Base-by-base conservation (phyloP, 1,140 invertebrate genomes). In the Brachionus sp. region DNA sequence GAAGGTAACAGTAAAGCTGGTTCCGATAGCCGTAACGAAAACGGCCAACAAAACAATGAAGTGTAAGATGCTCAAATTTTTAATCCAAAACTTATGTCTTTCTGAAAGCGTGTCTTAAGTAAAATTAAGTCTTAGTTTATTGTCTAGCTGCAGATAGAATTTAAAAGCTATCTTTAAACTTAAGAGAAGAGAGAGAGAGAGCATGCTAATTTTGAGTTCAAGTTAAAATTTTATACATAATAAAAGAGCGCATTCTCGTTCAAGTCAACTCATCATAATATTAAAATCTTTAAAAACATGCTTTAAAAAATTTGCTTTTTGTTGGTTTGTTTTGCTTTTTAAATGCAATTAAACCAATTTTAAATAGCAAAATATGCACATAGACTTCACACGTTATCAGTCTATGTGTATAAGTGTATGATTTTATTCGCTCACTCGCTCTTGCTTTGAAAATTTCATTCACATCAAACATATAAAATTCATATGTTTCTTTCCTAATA, bases 391-490 rank as follows among this genome's bases (percentile, higher is more conserved):
- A 70, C 64, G 13, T 37, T 13, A 66, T 12, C 64, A 33, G 25
- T 39, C 66, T 39, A 35, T 70, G 66, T 70, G 66, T 70, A 70
- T 70, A 70, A 70, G 66, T 70, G 19, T 70, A 39, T n/a, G 37
- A 13, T 39, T 70, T 39, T 70, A 4, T 39, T 37, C 10, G 66
- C 25, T 66, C 66, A 16, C 66, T 70, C 35, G n/a, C 66, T 70
- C 66, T 70, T 19, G 13, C 66, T 70, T 70, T n/a, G 7, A 70
- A 66, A 66, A 66, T 66, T 66, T 66, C 64, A 66, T 42, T 70
- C 66, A 70, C 66, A 70, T 70, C 37, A 35, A 70, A 70, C 66
- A 70, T 70, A 70, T 70, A 70, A 70, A 70, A 70, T 70, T 70
- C 66, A 70, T 70, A 70, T 70, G 66, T 70, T 70, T 70, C 66